A percentile compares a stretch with the other conserved stretches of the same genome.
phyloP scores from a whole-genome alignment of 92 coral and sea anemone species.

The Siderastrea radians region DNA sequence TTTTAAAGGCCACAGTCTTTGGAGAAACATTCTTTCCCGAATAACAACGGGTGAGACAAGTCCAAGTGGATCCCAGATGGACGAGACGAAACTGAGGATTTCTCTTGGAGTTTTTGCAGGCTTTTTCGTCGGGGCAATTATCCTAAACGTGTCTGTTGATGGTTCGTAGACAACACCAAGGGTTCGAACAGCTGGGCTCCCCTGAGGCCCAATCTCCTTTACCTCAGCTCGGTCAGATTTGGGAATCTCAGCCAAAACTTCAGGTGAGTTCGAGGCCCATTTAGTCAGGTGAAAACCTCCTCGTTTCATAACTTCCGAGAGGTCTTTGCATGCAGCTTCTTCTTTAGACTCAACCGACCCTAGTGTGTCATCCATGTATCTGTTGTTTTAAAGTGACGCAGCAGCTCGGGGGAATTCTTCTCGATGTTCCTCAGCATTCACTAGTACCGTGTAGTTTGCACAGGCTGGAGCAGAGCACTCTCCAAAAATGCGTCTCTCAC shows the following conservation, averaged over 20 bases:
- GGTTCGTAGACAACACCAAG: not conserved
- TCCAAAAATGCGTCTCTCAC: constrained; percentile 1
- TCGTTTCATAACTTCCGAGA: constrained; percentile 32
- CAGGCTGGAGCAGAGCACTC: constrained; percentile 1
- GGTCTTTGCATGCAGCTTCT: not conserved
- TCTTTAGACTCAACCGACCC: not conserved
- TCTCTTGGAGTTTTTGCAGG: no score
- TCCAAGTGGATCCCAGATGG: not conserved
- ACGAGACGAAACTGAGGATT: not conserved
- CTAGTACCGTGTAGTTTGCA: not conserved
- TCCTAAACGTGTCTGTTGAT: not conserved
- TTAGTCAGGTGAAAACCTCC: constrained; percentile 49
- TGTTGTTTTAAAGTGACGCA: not conserved
- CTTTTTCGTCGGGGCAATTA: not conserved
- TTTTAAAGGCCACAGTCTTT: not conserved
- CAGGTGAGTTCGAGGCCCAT: constrained; percentile 3
- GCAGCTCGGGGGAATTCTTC: not conserved
- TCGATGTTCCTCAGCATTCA: not conserved
- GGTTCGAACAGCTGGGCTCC: not conserved
- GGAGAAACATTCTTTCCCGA: not conserved
- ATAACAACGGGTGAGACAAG: not conserved
- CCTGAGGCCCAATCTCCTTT: not conserved
- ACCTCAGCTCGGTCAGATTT: not conserved
- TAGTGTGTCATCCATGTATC: not conserved
- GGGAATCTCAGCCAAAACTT: constrained; percentile 8